These are phyloP conservation scores for Clepsis dumicolana DNA, from an alignment of 2,888 invertebrate genomes.

Conservation along the genomic window DNA sequence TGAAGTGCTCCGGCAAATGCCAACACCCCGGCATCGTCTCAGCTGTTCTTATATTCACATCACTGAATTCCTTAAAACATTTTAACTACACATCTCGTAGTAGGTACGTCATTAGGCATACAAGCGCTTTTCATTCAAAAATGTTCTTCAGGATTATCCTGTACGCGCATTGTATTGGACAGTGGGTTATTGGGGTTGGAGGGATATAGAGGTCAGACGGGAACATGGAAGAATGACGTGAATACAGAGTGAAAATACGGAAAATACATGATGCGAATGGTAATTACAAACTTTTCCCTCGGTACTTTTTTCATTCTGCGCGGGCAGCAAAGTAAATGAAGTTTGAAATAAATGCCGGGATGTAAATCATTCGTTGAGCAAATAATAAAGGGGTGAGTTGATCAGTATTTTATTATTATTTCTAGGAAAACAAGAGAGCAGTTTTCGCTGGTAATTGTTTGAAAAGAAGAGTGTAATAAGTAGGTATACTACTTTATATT, in stretches of 20 bases:
- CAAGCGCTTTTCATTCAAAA: slow-evolving; percentile 14
- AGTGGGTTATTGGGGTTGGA: slow-evolving; percentile 29
- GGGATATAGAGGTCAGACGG: slow-evolving; percentile 42
- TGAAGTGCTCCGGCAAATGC: slow-evolving; percentile 85
- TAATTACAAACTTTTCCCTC: slow-evolving; percentile 61
- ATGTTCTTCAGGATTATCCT: slow-evolving; percentile 26
- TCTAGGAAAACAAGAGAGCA: neutral
- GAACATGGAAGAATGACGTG: slow-evolving; percentile 51
- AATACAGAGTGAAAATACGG: slow-evolving; percentile 55
- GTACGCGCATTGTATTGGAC: slow-evolving; percentile 19
- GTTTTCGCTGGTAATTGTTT: neutral
- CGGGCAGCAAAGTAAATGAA: slow-evolving; percentile 57
- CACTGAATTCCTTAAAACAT: slow-evolving; percentile 44
- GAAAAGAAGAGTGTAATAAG: neutral
- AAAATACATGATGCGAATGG: slow-evolving; percentile 53
- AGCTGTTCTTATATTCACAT: slow-evolving; percentile 40
- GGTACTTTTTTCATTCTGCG: slow-evolving; percentile 51
- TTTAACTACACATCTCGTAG: neutral
- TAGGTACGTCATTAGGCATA: neutral
- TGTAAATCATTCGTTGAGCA: slow-evolving; percentile 31
- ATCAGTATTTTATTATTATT: neutral
- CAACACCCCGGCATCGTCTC: slow-evolving; percentile 79
- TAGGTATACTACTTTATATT: neutral
- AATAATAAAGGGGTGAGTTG: neutral
- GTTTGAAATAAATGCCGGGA: slow-evolving; percentile 48